Conservation (phyloP, 2,888 invertebrate species). For the Quadroppia sp. region DNA sequence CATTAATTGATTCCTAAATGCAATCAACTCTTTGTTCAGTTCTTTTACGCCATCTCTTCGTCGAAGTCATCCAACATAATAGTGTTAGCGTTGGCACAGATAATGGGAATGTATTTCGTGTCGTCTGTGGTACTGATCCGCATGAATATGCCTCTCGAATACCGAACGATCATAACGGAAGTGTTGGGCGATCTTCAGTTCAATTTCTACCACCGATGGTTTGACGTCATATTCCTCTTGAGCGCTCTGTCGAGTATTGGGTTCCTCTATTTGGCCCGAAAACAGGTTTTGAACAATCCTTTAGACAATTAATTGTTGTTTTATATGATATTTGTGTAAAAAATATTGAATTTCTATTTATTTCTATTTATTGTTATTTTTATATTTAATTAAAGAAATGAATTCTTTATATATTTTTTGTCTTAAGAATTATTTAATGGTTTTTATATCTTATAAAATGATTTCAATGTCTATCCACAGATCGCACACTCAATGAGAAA, state of each 20-base stretch:
- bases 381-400: too few relatives aligned
- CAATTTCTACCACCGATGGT: conserved; percentile 99
- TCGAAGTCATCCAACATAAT: conserved; percentile 98
- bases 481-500: too few relatives aligned
- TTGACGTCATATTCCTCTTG: conserved; percentile 97
- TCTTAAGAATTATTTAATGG: too few relatives aligned
- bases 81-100: conserved; percentile 90
- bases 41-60: conserved; percentile 98
- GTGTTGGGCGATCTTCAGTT: conserved; percentile 96
- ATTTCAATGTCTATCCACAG: not conserved
- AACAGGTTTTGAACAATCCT: conserved; percentile 52
- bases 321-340: not conserved
- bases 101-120: conserved; percentile 99
- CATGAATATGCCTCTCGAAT: conserved; percentile 99
- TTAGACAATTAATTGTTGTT: conserved; percentile 21
- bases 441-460: not conserved
- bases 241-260: conserved; percentile 93
- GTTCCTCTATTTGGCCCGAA: conserved; percentile 91
- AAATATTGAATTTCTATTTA: not conserved
- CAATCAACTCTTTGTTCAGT: conserved; percentile 62
- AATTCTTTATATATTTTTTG: too few relatives aligned
- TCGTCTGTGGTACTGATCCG: conserved; percentile 94
- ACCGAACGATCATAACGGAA: conserved; percentile 79
- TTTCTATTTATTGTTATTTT: conserved; percentile 4
- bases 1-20: not conserved